phyloP scores from a whole-genome alignment of 1,140 invertebrate species.

The Orussus abietinus region DNA sequence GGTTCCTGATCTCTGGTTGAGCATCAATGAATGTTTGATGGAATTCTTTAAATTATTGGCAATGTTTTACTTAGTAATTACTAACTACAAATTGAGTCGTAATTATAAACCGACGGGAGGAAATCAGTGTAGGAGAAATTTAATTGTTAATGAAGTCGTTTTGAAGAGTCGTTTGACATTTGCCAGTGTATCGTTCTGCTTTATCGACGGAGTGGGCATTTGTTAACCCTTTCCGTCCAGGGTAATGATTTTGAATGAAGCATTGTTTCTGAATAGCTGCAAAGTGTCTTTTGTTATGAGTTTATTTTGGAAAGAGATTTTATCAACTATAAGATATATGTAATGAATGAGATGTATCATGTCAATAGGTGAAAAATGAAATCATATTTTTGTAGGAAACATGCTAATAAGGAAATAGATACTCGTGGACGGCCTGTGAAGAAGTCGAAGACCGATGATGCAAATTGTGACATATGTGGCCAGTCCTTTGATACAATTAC shows the following conservation, averaged over 20 bases:
- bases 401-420: slow-evolving; percentile 56
- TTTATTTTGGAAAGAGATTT: slow-evolving; percentile 18
- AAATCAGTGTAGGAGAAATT: no score
- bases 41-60: no score
- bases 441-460: slow-evolving; percentile 24
- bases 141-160: background rate
- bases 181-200: slow-evolving; percentile 1
- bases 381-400: slow-evolving; percentile 44
- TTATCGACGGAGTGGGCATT: slow-evolving; percentile 17
- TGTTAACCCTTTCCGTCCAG: slow-evolving; percentile 4
- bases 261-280: background rate
- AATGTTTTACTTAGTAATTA: background rate
- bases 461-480: slow-evolving; percentile 59
- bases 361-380: background rate
- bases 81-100: background rate
- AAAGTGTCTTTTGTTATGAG: background rate
- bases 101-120: background rate
- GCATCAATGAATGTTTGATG: background rate
- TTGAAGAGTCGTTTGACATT: slow-evolving; percentile 2
- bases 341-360: slow-evolving; percentile 10
- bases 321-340: slow-evolving; percentile 2
- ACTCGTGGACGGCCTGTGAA: slow-evolving; percentile 37
- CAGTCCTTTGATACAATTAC: slow-evolving; percentile 60
- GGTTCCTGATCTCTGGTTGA: background rate
- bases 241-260: background rate